Evolutionary conservation across 1,140 invertebrate species (phyloP), one percentile per base, ranked within the genome.

Genomic region (Drosophila simulans): DNA sequence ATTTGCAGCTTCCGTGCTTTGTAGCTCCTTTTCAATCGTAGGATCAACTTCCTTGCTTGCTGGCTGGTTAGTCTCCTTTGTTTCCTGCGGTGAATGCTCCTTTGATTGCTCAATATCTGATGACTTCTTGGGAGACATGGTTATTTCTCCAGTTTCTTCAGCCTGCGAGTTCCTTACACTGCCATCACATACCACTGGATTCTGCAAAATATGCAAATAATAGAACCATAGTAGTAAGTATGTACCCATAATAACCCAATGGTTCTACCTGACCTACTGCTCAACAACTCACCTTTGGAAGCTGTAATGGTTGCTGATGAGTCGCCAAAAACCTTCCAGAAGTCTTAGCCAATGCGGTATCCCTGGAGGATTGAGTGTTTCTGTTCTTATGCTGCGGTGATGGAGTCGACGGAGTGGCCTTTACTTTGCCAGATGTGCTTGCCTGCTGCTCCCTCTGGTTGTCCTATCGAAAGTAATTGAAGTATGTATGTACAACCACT

Each of bases 231-330:
- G 20, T 3, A 22, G 20, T 22, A 22, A 22, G 20, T 22, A 3
- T 22, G 20, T 22, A 27, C 48, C 5, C 25, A 5, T 1, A 34
- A 25, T 22, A 22, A 22, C 20, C 3, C 20, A 22, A 46, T 1
- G 12, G 4, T 31, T 8, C 8, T 12, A 11, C 7, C 43, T 65
- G 46, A 53, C 46, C 46, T 49, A 31, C 13, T 15, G 0, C 31
- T 5, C 31, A 31, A 5, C 15, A 4, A 53, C 53, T 76, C n/a
- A 76, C 74, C 73, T 77, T 76, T 58, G 54, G 54, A 51, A 76
- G 73, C 55, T 77, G 71, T 4, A 75, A 39, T n/a, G 71, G 43
- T 22, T 56, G 56, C 27, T 45, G 71, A n/a, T 74, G 58, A 2
- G 17, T 34, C n/a, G 13, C 70, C 45, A 74, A 49, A 55, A 74